Evolutionary conservation across 1,140 invertebrate genomes (phyloP), one percentile per base, ranked within the genome.

Genomic region (Ctenoplectra terminalis): DNA sequence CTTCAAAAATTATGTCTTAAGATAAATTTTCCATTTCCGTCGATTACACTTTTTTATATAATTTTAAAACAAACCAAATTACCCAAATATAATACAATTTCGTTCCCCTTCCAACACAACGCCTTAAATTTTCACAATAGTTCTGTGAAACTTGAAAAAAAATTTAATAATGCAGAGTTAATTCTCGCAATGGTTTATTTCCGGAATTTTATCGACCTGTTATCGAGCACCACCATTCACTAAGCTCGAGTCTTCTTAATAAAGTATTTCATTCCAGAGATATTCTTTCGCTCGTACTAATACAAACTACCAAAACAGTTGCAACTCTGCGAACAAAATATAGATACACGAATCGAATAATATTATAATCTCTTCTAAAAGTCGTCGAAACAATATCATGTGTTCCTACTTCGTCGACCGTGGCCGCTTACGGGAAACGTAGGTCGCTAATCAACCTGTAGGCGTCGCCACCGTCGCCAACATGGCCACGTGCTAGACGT

Each of bases 401-500:
- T 3, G 2, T 81, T 66, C 61, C 78, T 81, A 34, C 78, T 56
- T 75, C 20, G 54, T 82, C 52, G 66, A 67, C 74, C 34, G 58
- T 50, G n/a, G 48, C 37, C 15, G 61, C n/a, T 70, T 15, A 70
- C 29, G 52, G 17, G 23, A n/a, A 56, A 37, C n/a, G 17, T 20
- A 48, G 5, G n/a, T 60, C 70, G 17, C 2, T 1, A 13, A 34
- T 72, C 70, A 34, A 7, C 7, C 69, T 5, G 11, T 23, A 61
- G 66, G 40, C 81, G 84, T 71, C 91, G 89, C 83, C 67, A 84
- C 79, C 3, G 37, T 86, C 85, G 89, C 86, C 92, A 93, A 92
- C 88, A 93, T 93, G 92, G 92, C 91, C 91, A 93, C 89, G 91
- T 92, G 92, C 87, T 91, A 87, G 66, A 79, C 61, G 89, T 90